These are phyloP conservation scores for Eugnorisma glareosa DNA, from an alignment of 2,888 invertebrate species.

Conservation along the genomic window DNA sequence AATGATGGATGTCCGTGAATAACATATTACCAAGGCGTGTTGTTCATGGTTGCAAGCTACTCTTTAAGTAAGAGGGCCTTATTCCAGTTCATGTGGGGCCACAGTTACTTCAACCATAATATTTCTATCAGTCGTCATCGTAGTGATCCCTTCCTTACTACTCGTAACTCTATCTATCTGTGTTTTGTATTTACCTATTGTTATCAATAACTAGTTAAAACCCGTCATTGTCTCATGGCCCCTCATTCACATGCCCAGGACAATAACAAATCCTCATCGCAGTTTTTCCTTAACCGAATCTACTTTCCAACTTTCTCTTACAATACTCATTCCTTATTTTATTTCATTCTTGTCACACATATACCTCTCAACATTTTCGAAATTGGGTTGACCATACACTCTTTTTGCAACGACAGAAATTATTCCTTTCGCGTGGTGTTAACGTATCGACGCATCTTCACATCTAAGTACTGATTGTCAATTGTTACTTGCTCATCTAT, in stretches of 20 bases:
- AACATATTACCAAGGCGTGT: neutral
- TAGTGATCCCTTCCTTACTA: neutral
- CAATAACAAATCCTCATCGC: neutral
- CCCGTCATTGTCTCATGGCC: neutral
- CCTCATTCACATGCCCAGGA: neutral
- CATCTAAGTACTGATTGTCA: slow-evolving; percentile 21
- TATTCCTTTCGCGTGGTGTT: neutral
- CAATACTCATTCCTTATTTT: neutral
- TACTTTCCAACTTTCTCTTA: slow-evolving; percentile 18
- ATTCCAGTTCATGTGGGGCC: neutral
- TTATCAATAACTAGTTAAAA: neutral
- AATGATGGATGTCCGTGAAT: neutral
- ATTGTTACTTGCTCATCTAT: slow-evolving; percentile 43
- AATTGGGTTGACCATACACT: neutral
- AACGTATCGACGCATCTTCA: slow-evolving; percentile 7
- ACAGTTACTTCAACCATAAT: neutral
- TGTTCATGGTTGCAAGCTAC: neutral
- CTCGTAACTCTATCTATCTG: neutral
- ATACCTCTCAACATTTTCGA: neutral
- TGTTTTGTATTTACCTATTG: too few species aligned
- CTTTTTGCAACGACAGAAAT: slow-evolving; percentile 2
- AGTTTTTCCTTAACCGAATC: neutral
- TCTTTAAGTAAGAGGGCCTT: too few species aligned
- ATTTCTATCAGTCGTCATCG: neutral
- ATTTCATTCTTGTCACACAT: slow-evolving; percentile 15